These are phyloP conservation scores for Chrosomus eos DNA, from an alignment of 2,797 vertebrate genomes.

Conservation along the genomic window DNA sequence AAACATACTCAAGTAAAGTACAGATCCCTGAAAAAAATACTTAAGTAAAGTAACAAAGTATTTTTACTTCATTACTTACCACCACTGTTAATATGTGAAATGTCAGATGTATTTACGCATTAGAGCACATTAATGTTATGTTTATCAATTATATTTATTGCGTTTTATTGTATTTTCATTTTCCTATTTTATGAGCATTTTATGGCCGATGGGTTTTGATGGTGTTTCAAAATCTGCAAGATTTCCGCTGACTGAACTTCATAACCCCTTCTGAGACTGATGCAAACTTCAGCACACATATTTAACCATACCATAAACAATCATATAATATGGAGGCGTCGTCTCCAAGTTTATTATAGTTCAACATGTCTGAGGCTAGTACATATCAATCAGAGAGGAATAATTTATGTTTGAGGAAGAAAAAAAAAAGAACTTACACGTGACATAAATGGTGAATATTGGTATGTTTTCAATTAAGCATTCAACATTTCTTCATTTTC, in stretches of 20 bases:
- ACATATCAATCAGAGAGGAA: neutral
- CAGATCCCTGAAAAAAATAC: too few relatives aligned
- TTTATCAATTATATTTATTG: neutral
- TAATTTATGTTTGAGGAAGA: neutral
- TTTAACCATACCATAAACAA: constrained; percentile 15
- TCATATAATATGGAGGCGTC: neutral
- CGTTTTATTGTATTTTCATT: neutral
- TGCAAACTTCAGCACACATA: constrained; percentile 10
- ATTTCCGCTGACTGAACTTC: constrained; percentile 1
- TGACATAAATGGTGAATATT: neutral
- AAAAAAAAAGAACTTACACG: neutral
- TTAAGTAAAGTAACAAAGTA: too few relatives aligned
- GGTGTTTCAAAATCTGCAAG: neutral
- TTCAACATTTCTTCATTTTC: neutral
- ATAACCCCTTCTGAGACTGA: neutral
- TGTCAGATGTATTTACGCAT: neutral
- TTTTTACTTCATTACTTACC: too few relatives aligned
- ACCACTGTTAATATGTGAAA: too few relatives aligned
- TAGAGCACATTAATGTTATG: neutral
- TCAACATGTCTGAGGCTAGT: neutral
- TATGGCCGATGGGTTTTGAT: neutral
- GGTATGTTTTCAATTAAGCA: neutral
- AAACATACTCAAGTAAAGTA: too few relatives aligned
- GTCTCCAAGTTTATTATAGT: constrained; percentile 25
- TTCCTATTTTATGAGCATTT: neutral